Evolutionary conservation across 2,888 invertebrate species (phyloP).

Genomic region (Cryptocheilus praepositus): DNA sequence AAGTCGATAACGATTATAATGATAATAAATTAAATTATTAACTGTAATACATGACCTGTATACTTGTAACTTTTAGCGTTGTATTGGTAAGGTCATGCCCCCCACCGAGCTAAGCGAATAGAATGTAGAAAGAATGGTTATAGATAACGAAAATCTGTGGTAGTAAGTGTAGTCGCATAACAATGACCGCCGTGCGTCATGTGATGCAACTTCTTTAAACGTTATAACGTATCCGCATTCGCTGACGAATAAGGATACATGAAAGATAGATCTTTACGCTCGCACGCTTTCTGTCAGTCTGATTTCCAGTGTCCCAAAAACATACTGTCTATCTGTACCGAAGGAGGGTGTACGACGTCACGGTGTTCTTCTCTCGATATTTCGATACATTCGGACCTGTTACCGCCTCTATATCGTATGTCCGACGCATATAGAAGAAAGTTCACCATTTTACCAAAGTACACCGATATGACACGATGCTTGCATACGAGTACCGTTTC

Average conservation of each 20-base stretch:
- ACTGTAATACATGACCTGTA: constrained; percentile 72
- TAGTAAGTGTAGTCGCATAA: constrained; percentile 30
- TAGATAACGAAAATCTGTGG: constrained; percentile 41
- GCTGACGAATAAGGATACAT: constrained; percentile 50
- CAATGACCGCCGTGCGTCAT: constrained; percentile 16
- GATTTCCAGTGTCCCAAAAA: constrained; percentile 55
- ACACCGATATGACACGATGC: not conserved
- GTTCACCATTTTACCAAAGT: too few relatives aligned
- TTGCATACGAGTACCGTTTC: not conserved
- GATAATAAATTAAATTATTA: constrained; percentile 68
- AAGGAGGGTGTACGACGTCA: constrained; percentile 47
- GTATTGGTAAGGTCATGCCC: constrained; percentile 72
- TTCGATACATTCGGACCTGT: constrained; percentile 10
- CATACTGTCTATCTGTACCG: constrained; percentile 48
- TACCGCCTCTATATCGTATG: not conserved
- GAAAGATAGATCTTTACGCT: constrained; percentile 64
- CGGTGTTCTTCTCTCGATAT: constrained; percentile 9
- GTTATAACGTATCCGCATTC: constrained; percentile 26
- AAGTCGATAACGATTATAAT: constrained; percentile 66
- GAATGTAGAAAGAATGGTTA: constrained; percentile 46
- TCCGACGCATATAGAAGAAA: too few relatives aligned
- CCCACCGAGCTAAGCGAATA: constrained; percentile 59
- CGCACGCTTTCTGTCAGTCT: constrained; percentile 61
- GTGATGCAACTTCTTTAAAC: constrained; percentile 18
- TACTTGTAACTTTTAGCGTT: constrained; percentile 74